Evolutionary conservation across 2,797 vertebrate genomes (phyloP).

Genomic region (Tarsius wallacei): DNA sequence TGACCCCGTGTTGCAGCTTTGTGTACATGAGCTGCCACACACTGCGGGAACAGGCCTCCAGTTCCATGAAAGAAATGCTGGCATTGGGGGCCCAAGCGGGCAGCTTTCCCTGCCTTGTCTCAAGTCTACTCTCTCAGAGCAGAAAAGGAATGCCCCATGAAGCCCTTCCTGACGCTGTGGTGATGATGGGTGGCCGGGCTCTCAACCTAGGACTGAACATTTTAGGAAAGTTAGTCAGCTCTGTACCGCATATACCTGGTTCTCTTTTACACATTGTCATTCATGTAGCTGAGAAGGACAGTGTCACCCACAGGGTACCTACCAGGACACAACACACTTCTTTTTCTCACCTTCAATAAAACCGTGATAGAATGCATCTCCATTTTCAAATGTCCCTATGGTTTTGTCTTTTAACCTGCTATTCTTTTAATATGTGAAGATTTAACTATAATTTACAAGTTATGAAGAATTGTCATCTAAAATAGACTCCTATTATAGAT

Average conservation of each 20-base stretch:
- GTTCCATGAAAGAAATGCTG: not conserved
- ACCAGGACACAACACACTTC: not conserved
- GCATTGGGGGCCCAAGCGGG: not conserved
- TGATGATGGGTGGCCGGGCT: not conserved
- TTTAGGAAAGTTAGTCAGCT: not conserved
- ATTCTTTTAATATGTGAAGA: not conserved
- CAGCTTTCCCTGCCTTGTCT: not conserved
- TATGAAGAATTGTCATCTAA: not conserved
- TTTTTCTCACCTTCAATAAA: not conserved
- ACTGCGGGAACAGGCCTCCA: not conserved
- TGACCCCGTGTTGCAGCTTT: not conserved
- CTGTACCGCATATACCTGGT: not conserved
- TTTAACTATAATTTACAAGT: not conserved
- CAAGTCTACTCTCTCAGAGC: not conserved
- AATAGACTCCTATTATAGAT: not conserved
- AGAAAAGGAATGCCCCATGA: not conserved
- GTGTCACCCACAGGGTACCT: not conserved
- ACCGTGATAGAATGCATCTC: not conserved
- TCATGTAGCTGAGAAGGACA: not conserved
- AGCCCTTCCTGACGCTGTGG: accelerated
- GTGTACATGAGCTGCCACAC: not conserved
- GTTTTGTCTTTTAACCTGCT: not conserved
- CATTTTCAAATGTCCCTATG: not conserved
- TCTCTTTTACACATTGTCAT: not conserved
- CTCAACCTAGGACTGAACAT: not conserved